Evolutionary conservation across 2,797 vertebrate species (phyloP).

Genomic region (Podarcis siculus): DNA sequence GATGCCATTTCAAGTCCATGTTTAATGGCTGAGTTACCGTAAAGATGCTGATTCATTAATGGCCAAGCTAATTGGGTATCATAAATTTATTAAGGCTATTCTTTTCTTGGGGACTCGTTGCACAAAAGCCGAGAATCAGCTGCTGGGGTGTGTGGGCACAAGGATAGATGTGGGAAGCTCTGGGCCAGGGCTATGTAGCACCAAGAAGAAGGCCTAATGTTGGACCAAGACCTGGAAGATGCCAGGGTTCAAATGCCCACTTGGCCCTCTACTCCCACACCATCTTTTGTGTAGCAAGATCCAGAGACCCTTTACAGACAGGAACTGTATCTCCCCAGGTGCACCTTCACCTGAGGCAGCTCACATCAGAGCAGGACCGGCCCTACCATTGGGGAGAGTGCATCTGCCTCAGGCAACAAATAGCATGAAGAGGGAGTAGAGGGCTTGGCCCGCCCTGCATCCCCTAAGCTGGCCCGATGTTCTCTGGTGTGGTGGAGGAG

Average conservation of each 20-base stretch:
- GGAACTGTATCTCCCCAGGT: neutral
- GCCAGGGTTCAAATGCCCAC: too few species aligned
- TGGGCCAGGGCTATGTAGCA: neutral
- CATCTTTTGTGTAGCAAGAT: neutral
- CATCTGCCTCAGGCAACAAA: neutral
- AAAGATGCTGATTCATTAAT: constrained; percentile 47
- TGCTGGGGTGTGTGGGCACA: neutral
- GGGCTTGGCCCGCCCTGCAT: neutral
- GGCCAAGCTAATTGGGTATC: constrained; percentile 22
- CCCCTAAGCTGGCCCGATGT: neutral
- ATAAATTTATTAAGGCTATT: constrained; percentile 28
- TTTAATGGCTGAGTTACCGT: constrained; percentile 24
- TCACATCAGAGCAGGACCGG: neutral
- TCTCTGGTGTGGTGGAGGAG: neutral
- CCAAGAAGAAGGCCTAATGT: neutral
- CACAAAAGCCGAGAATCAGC: neutral
- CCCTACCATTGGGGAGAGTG: neutral
- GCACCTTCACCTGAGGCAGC: neutral
- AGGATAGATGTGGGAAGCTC: neutral
- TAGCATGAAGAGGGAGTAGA: neutral
- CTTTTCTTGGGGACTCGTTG: neutral
- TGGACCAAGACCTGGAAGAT: too few species aligned
- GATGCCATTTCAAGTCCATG: neutral
- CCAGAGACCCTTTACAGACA: neutral
- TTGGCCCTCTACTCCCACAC: neutral